Evolutionary conservation across 2,888 invertebrate species (phyloP).

Genomic region (Cryptus viduatorius): DNA sequence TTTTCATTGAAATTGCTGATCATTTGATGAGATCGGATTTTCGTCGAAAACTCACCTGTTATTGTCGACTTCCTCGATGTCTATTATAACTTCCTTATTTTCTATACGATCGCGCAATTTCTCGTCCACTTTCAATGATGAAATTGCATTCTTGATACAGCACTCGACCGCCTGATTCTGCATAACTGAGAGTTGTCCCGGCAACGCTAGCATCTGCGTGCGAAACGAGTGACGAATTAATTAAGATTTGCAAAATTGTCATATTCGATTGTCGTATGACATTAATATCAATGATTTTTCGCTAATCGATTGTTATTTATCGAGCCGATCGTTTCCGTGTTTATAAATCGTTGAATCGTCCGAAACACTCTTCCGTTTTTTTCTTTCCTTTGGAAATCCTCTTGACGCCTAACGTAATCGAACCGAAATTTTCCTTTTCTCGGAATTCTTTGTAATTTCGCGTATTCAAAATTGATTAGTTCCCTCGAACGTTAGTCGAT

Average conservation of each 20-base stretch:
- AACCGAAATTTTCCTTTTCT: background rate
- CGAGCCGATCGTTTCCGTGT: slow-evolving; percentile 28
- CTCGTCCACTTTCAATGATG: slow-evolving; percentile 70
- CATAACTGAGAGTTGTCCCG: slow-evolving; percentile 86
- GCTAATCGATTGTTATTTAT: slow-evolving; percentile 23
- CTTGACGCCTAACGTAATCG: background rate
- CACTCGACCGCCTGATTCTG: slow-evolving; percentile 82
- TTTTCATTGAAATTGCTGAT: background rate
- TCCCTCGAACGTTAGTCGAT: slow-evolving; percentile 68
- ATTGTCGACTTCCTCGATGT: slow-evolving; percentile 84
- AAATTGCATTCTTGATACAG: slow-evolving; percentile 71
- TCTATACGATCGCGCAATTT: slow-evolving; percentile 75
- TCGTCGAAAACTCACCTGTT: slow-evolving; percentile 81
- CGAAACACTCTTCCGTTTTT: background rate
- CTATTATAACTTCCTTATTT: slow-evolving; percentile 83
- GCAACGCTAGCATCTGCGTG: slow-evolving; percentile 86
- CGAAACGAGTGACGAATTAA: slow-evolving; percentile 23
- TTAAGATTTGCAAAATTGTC: background rate
- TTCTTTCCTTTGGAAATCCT: slow-evolving; percentile 8
- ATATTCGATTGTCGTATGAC: background rate
- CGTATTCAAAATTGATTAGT: slow-evolving; percentile 32
- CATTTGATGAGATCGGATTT: background rate
- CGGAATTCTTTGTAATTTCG: background rate
- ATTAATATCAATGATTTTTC: slow-evolving; percentile 47
- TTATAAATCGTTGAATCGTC: slow-evolving; percentile 27